Evolutionary conservation across 2,113 vertebrate genomes (phyloP).

Genomic region (Brachyistius frenatus): DNA sequence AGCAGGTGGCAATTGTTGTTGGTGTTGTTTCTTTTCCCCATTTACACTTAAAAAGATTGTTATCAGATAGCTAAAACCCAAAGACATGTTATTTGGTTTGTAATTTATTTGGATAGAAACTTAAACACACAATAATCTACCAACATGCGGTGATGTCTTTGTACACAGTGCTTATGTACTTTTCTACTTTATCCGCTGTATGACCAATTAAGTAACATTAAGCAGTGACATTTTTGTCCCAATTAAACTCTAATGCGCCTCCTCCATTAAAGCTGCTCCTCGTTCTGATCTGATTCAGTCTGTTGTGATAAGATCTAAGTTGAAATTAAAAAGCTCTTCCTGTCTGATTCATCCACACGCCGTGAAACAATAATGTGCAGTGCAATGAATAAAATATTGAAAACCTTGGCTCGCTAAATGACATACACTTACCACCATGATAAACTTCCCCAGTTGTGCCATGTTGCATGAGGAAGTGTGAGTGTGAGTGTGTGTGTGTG

Average conservation of each 20-base stretch:
- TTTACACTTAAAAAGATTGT: background rate
- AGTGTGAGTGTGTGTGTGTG: slow-evolving; percentile 26
- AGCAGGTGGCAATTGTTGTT: background rate
- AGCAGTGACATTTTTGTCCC: slow-evolving; percentile 48
- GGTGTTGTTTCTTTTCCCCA: slow-evolving; percentile 1
- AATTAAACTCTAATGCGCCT: slow-evolving; percentile 62
- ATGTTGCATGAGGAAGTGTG: slow-evolving; percentile 14
- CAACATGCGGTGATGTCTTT: background rate
- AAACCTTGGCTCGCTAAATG: slow-evolving; percentile 40
- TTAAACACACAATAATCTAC: background rate
- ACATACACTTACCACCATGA: slow-evolving; percentile 39
- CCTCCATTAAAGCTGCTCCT: slow-evolving; percentile 56
- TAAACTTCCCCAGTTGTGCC: slow-evolving; percentile 32
- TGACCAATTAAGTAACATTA: slow-evolving; percentile 34
- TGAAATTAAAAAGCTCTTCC: slow-evolving; percentile 75
- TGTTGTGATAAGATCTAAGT: slow-evolving; percentile 62
- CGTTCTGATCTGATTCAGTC: slow-evolving; percentile 62
- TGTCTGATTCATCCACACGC: slow-evolving; percentile 57
- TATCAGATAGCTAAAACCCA: too few species aligned
- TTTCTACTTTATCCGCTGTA: slow-evolving; percentile 2
- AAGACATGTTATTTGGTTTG: too few species aligned
- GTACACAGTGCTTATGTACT: background rate
- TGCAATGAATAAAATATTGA: slow-evolving; percentile 68
- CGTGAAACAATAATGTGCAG: slow-evolving; percentile 59
- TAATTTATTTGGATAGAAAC: background rate